Percentiles rank a stretch among this genome's conserved stretches.
phyloP scores from a whole-genome alignment of 2,113 vertebrate species.

The Passer domesticus region DNA sequence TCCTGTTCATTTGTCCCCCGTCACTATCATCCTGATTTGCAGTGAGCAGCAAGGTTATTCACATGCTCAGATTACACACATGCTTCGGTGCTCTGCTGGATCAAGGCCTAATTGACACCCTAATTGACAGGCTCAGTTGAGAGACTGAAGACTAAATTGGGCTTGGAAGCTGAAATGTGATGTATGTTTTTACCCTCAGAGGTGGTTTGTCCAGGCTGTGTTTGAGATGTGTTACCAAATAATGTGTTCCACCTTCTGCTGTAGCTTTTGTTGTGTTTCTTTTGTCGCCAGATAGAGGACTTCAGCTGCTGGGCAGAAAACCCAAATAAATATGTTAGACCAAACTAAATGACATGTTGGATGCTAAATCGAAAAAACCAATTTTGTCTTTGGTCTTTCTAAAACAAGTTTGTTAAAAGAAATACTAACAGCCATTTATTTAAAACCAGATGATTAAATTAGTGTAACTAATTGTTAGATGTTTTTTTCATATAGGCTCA shows the following conservation, averaged over 20 bases:
- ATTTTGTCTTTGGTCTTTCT: conserved; percentile 58
- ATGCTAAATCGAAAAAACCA: neutral
- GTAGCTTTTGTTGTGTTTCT: neutral
- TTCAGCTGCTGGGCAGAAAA: conserved; percentile 8
- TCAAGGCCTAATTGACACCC: conserved; percentile 65
- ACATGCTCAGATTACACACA: conserved; percentile 50
- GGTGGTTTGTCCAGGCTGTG: conserved; percentile 42
- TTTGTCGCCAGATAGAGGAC: conserved; percentile 27
- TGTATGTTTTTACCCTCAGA: conserved; percentile 59
- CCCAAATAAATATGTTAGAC: conserved; percentile 41
- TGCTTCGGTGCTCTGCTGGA: conserved; percentile 52
- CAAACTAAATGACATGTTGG: conserved; percentile 17
- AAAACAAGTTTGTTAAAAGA: conserved; percentile 27
- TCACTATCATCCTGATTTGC: conserved; percentile 43
- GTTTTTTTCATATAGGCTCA: conserved; percentile 69
- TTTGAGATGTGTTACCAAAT: conserved; percentile 56
- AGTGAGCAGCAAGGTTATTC: conserved; percentile 51
- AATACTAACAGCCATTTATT: conserved; percentile 45
- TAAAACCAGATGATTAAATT: conserved; percentile 51
- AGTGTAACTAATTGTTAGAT: conserved; percentile 57
- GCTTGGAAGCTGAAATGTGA: conserved; percentile 49
- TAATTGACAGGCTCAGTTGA: conserved; percentile 54
- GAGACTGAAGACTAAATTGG: conserved; percentile 59
- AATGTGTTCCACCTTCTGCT: conserved; percentile 56
- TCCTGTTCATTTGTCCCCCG: conserved; percentile 13